These are phyloP conservation scores for Macquaria ambigua DNA, from an alignment of 2,113 vertebrate species.

Conservation along the genomic window DNA sequence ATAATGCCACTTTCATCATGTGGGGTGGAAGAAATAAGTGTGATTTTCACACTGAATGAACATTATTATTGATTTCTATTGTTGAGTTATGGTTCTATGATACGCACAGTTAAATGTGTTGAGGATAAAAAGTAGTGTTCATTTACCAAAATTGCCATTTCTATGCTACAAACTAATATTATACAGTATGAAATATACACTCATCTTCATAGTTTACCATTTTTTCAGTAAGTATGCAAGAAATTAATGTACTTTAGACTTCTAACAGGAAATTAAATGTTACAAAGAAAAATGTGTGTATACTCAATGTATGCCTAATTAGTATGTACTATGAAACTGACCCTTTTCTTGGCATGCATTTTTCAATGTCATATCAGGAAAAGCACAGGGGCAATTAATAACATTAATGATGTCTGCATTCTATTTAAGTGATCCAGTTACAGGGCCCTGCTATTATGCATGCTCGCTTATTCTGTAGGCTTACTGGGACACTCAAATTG, in stretches of 20 bases:
- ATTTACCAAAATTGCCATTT: background rate
- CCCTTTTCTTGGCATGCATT: background rate
- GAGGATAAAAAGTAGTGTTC: background rate
- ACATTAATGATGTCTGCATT: background rate
- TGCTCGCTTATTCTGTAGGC: too few species aligned
- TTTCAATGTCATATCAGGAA: background rate
- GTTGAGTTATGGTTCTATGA: background rate
- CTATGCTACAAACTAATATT: background rate
- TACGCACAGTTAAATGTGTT: background rate
- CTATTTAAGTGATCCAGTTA: background rate
- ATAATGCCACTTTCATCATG: background rate
- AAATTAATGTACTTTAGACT: background rate
- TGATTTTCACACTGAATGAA: background rate
- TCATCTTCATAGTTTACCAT: background rate
- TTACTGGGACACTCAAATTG: background rate
- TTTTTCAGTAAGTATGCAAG: background rate
- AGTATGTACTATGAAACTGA: background rate
- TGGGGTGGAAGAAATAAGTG: background rate
- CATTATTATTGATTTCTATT: background rate
- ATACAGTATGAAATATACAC: background rate
- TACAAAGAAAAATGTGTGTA: background rate
- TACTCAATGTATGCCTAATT: background rate
- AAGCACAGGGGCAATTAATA: background rate
- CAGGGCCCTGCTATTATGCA: background rate
- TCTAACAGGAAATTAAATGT: background rate